phyloP scores from a whole-genome alignment of 1,140 invertebrate species.

The Microvelia longipes region DNA sequence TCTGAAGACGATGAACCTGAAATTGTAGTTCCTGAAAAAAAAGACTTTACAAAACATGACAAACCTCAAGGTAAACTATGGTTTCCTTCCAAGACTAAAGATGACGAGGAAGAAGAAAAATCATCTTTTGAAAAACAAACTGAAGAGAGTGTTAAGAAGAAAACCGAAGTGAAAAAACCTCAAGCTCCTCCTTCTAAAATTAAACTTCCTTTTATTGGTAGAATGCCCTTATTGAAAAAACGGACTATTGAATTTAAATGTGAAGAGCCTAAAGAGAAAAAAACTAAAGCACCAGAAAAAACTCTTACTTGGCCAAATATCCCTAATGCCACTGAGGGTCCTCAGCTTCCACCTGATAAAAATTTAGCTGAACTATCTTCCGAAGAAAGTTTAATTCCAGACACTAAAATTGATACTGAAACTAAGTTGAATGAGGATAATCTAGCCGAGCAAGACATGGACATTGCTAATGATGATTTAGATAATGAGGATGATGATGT shows the following conservation, averaged over 20 bases:
- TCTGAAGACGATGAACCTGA: background rate
- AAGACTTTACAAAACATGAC: constrained; percentile 22
- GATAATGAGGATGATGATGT: constrained; percentile 3
- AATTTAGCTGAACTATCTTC: background rate
- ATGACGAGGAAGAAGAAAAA: constrained; percentile 12
- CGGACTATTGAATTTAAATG: constrained; percentile 28
- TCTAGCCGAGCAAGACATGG: constrained; percentile 15
- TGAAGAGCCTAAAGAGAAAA: constrained; percentile 5
- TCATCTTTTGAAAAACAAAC: constrained; percentile 29
- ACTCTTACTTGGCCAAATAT: constrained; percentile 1
- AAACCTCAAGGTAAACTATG: constrained; percentile 14
- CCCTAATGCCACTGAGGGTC: background rate
- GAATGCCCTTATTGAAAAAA: constrained; percentile 51
- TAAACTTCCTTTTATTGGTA: constrained; percentile 51
- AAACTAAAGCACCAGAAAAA: background rate
- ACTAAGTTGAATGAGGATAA: constrained; percentile 9
- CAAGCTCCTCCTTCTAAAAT: constrained; percentile 24
- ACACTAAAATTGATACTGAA: no score
- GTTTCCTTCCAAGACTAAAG: background rate
- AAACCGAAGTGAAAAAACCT: constrained; percentile 14
- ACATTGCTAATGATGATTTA: constrained; percentile 12
- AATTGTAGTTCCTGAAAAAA: constrained; percentile 11
- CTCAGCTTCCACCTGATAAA: background rate
- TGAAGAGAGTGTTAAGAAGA: constrained; percentile 29
- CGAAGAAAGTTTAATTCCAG: background rate